Evolutionary conservation across 2,113 vertebrate genomes (phyloP), one percentile per base, ranked within the genome.

Genomic region (Lethenteron reissneri): DNA sequence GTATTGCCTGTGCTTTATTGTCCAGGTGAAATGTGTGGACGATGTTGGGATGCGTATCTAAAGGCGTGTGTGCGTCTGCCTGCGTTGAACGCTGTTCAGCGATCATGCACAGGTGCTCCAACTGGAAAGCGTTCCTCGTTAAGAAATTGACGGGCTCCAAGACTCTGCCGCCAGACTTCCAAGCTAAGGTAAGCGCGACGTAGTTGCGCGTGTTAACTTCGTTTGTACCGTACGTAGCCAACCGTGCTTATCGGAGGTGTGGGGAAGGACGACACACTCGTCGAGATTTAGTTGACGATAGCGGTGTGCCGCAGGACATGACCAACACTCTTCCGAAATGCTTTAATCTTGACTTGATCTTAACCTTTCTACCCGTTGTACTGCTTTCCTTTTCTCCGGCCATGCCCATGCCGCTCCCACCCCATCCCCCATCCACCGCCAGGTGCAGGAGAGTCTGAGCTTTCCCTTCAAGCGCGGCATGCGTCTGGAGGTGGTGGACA

Each of bases 81-180:
- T 41, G 41, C 41, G 41, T 41, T 41, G 41, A 7, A 41, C 57
- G 3, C 2, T 73, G 12, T 59, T 0, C 75, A 97, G 94, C 87
- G 76, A 94, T 99, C 83, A 91, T 96, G 76, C 89, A 68, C 81
- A 96, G 94, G 79, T 92, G 86, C 79, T 86, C 90, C 75, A 86
- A 97, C 74, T 97, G 91, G 91, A 97, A 86, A 77, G 81, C 80
- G 69, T 97, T 91, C 77, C 84, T 97, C 77, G 90, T 92, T 87
- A 85, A 83, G 60, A 89, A 82, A 72, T 74, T 97, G 75, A 87
- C 94, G 76, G 92, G 91, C 74, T 78, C 85, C 71, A 80, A 80
- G 75, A 97, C 94, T 3, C 81, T 95, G 21, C 91, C 94, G 5
- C 92, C 88, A 70, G 88, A 97, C 72, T 91, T 97, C 76, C 88